Evolutionary conservation across 1,140 invertebrate genomes (phyloP).

Genomic region (Penaeus vannamei): DNA sequence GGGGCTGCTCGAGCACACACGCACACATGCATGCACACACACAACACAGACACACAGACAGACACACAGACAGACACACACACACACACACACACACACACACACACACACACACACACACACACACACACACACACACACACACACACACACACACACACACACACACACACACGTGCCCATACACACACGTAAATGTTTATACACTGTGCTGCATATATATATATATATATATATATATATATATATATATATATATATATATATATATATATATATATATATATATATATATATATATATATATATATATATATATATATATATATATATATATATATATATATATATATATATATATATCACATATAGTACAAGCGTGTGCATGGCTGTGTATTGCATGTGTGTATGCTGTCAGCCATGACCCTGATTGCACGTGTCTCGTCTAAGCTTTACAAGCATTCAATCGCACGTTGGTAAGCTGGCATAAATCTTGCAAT

Average conservation of each 20-base stretch:
- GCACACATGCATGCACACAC: not conserved
- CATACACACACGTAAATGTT: slow-evolving; percentile 8
- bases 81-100: slow-evolving; percentile 23
- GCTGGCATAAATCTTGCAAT: too few relatives aligned
- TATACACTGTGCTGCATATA: slow-evolving; percentile 12
- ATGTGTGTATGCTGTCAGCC: not conserved
- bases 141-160: not conserved
- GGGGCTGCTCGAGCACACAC: not conserved
- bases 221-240: not conserved
- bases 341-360: slow-evolving; percentile 25
- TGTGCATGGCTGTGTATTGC: not conserved
- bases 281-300: slow-evolving; percentile 21
- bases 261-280: slow-evolving; percentile 8
- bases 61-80: not conserved
- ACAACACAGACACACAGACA: not conserved
- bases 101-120: slow-evolving; percentile 4
- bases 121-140: slow-evolving; percentile 17
- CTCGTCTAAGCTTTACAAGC: not conserved
- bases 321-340: slow-evolving; percentile 29
- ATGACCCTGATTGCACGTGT: not conserved
- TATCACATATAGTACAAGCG: slow-evolving; percentile 9
- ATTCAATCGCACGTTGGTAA: too few relatives aligned
- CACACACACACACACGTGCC: not conserved
- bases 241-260: not conserved
- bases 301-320: slow-evolving; percentile 24